A percentile compares a stretch with the other conserved stretches of the same genome.
These are phyloP conservation scores for Danio albolineatus DNA, from an alignment of 2,797 vertebrate genomes.

Conservation along the genomic window DNA sequence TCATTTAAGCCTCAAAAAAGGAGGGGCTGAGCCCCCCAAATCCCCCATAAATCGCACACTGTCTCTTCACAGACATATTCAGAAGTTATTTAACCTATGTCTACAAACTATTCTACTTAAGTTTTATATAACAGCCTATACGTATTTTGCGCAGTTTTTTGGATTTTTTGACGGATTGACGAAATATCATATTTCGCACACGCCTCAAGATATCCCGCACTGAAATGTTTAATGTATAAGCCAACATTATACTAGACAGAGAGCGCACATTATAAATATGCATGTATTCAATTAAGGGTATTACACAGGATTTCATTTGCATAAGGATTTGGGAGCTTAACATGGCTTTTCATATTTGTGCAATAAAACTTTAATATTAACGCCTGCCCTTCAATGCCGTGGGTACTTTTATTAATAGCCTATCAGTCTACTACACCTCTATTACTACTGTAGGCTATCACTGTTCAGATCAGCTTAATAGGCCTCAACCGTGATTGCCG, in stretches of 20 bases:
- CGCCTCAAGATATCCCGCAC: constrained; percentile 78
- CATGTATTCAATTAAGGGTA: constrained; percentile 87
- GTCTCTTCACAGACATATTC: not conserved
- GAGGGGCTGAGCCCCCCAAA: not conserved
- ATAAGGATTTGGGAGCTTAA: constrained; percentile 81
- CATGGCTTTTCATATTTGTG: constrained; percentile 77
- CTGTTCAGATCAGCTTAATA: constrained; percentile 24
- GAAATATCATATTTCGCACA: constrained; percentile 81
- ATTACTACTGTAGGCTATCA: constrained; percentile 3
- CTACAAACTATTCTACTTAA: too few species aligned
- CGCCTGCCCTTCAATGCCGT: constrained; percentile 62
- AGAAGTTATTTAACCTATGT: constrained; percentile 48
- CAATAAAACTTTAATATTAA: constrained; percentile 80
- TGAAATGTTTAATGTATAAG: constrained; percentile 87
- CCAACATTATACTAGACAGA: constrained; percentile 75
- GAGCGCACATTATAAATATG: constrained; percentile 83
- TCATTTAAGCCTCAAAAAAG: not conserved
- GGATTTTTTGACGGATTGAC: constrained; percentile 75
- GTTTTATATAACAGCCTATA: too few species aligned
- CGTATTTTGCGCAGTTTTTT: constrained; percentile 67
- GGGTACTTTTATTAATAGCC: constrained; percentile 49
- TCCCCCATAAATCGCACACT: not conserved
- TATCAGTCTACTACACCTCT: constrained; percentile 17
- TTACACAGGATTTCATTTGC: constrained; percentile 81
- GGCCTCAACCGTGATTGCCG: not conserved